These are phyloP conservation scores for Pachyseris speciosa DNA, from an alignment of 64 coral and sea anemone genomes.

Conservation along the genomic window DNA sequence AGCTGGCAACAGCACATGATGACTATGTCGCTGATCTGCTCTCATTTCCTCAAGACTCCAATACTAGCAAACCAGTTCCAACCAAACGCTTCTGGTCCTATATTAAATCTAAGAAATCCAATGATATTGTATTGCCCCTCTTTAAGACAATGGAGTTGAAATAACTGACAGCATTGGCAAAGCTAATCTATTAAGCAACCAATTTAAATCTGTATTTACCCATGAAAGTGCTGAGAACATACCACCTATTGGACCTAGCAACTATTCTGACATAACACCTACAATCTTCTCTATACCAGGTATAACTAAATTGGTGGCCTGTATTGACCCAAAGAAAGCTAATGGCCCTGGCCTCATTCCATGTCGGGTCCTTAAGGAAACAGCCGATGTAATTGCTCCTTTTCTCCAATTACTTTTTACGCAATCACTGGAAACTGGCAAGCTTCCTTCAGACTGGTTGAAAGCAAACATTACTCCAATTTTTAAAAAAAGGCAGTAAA, in stretches of 20 bases:
- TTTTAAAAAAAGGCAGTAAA: constrained; percentile 34
- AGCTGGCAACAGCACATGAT: constrained; percentile 62
- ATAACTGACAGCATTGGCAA: constrained; percentile 37
- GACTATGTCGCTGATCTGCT: constrained; percentile 55
- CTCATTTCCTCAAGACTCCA: not conserved
- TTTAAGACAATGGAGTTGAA: not conserved
- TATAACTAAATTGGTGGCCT: constrained; percentile 33
- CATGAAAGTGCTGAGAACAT: constrained; percentile 10
- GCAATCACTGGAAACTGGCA: constrained; percentile 23
- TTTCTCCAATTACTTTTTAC: constrained; percentile 24
- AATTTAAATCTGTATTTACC: constrained; percentile 71
- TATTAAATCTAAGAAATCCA: constrained; percentile 31
- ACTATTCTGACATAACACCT: constrained; percentile 2
- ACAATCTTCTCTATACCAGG: constrained; percentile 9
- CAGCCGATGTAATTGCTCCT: constrained; percentile 12
- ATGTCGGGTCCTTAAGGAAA: constrained; percentile 30
- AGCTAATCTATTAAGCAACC: constrained; percentile 60
- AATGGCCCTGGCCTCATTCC: constrained; percentile 46
- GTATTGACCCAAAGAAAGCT: constrained; percentile 35
- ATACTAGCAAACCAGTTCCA: not conserved
- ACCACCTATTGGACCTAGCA: not conserved
- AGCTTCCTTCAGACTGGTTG: constrained; percentile 42
- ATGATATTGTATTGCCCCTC: constrained; percentile 41
- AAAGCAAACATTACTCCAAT: constrained; percentile 45
- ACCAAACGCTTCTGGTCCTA: constrained; percentile 76